Conservation (phyloP, 2,797 vertebrate species). For the Silurus lanzhouensis region DNA sequence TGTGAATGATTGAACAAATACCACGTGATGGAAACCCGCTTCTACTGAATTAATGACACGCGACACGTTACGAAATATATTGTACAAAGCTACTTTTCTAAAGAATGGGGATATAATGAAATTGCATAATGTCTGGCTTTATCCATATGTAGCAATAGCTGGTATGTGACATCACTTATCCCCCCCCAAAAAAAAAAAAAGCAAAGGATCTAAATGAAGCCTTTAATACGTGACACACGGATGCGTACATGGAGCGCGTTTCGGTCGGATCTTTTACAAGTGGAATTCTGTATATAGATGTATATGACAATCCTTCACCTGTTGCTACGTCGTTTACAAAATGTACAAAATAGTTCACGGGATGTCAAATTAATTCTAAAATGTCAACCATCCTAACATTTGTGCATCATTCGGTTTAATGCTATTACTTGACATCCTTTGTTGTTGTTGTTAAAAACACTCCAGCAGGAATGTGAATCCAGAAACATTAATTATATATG, state of each 20-base stretch:
- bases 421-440: slow-evolving; percentile 26
- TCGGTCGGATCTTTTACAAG: background rate
- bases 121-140: background rate
- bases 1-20: background rate
- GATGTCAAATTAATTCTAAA: background rate
- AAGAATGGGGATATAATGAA: slow-evolving; percentile 10
- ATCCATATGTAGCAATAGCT: background rate
- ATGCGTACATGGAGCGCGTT: background rate
- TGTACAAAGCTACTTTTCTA: background rate
- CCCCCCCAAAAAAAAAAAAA: background rate
- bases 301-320: background rate
- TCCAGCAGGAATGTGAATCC: background rate
- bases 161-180: background rate
- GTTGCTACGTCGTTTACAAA: slow-evolving; percentile 8
- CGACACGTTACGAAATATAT: background rate
- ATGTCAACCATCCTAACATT: background rate
- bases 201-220: background rate
- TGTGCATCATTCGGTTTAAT: slow-evolving; percentile 31
- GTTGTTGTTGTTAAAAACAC: background rate
- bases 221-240: slow-evolving; percentile 24
- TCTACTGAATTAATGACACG: background rate
- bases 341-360: background rate
- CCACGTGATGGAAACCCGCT: background rate
- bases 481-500: slow-evolving; percentile 10
- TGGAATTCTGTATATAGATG: background rate